phyloP scores from a whole-genome alignment of 1,140 invertebrate species.

The Aphaenogaster rudis region DNA sequence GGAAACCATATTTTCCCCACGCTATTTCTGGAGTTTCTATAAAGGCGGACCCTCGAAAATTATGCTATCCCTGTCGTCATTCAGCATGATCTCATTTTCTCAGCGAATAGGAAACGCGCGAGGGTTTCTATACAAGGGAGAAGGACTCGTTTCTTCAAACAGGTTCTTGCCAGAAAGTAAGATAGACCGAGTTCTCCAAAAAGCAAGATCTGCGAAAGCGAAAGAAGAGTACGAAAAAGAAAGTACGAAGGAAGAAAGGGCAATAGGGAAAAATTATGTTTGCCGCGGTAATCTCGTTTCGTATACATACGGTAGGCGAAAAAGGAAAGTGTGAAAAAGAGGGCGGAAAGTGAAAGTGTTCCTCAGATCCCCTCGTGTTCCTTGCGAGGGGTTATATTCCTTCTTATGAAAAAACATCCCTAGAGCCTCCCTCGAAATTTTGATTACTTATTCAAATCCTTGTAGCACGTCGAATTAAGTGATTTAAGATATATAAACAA shows the following conservation, averaged over 20 bases:
- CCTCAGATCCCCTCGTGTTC: neutral
- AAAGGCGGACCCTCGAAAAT: slow-evolving; percentile 36
- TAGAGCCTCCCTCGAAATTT: neutral
- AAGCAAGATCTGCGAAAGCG: slow-evolving; percentile 12
- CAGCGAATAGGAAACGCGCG: slow-evolving; percentile 46
- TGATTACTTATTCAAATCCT: slow-evolving; percentile 35
- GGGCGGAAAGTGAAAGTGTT: slow-evolving; percentile 10
- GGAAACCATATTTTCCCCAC: slow-evolving; percentile 60
- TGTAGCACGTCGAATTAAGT: neutral
- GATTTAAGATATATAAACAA: neutral
- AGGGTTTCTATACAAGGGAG: slow-evolving; percentile 11
- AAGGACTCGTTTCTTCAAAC: slow-evolving; percentile 37
- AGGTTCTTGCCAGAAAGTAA: slow-evolving; percentile 4
- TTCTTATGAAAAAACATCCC: slow-evolving; percentile 22
- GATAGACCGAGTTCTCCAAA: slow-evolving; percentile 33
- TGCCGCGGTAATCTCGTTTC: slow-evolving; percentile 49
- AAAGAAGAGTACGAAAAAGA: slow-evolving; percentile 16
- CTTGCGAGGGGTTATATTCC: neutral
- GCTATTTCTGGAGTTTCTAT: neutral
- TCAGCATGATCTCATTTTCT: slow-evolving; percentile 68
- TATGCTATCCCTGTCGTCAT: slow-evolving; percentile 59
- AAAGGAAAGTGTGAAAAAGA: slow-evolving; percentile 14
- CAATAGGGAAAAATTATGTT: slow-evolving; percentile 59
- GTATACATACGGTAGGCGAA: slow-evolving; percentile 14
- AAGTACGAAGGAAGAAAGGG: slow-evolving; percentile 9